phyloP scores from a whole-genome alignment of 2,113 vertebrate species.

The Orthonyx spaldingii region DNA sequence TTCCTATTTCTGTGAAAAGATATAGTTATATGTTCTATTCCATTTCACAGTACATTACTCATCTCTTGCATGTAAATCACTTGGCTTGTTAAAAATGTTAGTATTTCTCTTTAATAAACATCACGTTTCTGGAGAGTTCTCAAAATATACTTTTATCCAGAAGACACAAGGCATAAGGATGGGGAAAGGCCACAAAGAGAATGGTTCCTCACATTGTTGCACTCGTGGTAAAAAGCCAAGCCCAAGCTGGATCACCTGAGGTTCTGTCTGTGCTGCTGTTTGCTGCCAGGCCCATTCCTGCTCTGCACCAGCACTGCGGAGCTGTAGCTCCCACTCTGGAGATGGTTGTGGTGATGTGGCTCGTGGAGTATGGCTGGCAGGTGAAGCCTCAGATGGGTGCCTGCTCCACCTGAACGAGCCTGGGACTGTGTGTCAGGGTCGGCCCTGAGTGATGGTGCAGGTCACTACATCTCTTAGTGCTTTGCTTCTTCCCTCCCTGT shows the following conservation, averaged over 20 bases:
- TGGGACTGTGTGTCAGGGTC: background rate
- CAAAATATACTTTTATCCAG: background rate
- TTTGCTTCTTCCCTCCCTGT: background rate
- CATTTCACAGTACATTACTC: conserved; percentile 16
- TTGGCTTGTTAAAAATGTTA: conserved; percentile 19
- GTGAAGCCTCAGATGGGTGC: background rate
- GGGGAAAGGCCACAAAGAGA: background rate
- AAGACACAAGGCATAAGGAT: background rate
- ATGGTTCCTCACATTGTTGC: rapidly evolving
- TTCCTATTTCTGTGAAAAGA: conserved; percentile 44
- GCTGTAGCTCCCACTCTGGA: rapidly evolving
- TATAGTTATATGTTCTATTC: background rate
- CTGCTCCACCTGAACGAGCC: rapidly evolving
- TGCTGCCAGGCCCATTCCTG: background rate
- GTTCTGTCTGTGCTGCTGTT: rapidly evolving
- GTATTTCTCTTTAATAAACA: background rate
- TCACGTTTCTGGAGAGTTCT: background rate
- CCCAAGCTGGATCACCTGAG: background rate
- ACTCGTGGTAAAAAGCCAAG: background rate
- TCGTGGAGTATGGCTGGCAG: background rate
- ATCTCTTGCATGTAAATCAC: conserved; percentile 16
- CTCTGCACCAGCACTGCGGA: background rate
- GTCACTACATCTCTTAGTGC: background rate
- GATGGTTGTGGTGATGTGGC: background rate
- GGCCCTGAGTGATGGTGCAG: background rate